Percentiles rank a stretch among this genome's conserved stretches.
Evolutionary conservation across 2,888 invertebrate species (phyloP).

Genomic region (Venusia cambrica): DNA sequence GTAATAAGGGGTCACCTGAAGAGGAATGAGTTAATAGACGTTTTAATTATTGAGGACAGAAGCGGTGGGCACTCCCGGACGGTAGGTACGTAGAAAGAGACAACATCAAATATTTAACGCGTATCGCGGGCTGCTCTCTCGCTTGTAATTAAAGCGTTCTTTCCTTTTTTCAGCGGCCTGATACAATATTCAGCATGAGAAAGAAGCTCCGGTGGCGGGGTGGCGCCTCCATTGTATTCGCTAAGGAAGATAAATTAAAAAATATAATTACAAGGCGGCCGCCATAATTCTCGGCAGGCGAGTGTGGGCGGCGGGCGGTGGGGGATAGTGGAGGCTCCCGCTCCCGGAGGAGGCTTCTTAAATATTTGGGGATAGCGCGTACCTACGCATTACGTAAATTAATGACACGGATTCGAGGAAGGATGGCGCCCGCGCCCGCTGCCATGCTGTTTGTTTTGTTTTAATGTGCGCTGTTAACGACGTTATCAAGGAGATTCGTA

Average conservation of each 20-base stretch:
- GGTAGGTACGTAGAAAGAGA: constrained; percentile 58
- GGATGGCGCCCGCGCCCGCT: constrained; percentile 62
- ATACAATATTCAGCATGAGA: constrained; percentile 81
- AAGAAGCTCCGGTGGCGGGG: constrained; percentile 79
- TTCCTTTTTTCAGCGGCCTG: constrained; percentile 81
- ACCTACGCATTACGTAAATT: constrained; percentile 82
- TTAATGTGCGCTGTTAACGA: constrained; percentile 80
- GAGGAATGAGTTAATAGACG: constrained; percentile 78
- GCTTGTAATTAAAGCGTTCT: constrained; percentile 81
- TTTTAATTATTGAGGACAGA: constrained; percentile 74
- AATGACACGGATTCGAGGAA: constrained; percentile 82
- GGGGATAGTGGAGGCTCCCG: constrained; percentile 76
- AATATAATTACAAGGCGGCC: constrained; percentile 85
- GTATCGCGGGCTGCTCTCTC: constrained; percentile 76
- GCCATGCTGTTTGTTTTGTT: constrained; percentile 75
- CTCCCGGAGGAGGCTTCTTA: constrained; percentile 81
- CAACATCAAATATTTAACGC: constrained; percentile 79
- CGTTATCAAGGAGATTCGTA: constrained; percentile 77
- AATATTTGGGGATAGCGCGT: constrained; percentile 82
- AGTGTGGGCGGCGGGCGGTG: constrained; percentile 55
- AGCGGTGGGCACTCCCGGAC: constrained; percentile 32
- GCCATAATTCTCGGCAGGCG: constrained; percentile 82
- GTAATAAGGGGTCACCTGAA: constrained; percentile 69
- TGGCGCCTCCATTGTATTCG: constrained; percentile 82
- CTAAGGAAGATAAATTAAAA: constrained; percentile 87